Conservation (phyloP, 2,797 vertebrate genomes). For the Pteropus rufus region DNA sequence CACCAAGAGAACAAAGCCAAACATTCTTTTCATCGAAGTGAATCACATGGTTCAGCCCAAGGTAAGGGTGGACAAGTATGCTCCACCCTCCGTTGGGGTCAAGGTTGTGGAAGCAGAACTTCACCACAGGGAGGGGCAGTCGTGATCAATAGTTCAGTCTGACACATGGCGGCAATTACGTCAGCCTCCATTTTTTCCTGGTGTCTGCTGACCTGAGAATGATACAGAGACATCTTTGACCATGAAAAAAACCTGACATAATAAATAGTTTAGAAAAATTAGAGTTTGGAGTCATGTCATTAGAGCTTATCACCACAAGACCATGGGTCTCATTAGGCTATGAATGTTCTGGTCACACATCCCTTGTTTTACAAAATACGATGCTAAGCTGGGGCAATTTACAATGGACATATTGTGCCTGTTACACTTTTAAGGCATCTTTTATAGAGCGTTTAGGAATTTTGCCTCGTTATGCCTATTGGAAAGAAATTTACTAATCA, state of each 20-base stretch:
- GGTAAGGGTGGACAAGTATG: neutral
- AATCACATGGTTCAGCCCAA: neutral
- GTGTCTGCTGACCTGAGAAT: neutral
- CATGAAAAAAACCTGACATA: neutral
- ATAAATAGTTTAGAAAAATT: neutral
- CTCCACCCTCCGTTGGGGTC: neutral
- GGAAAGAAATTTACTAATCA: neutral
- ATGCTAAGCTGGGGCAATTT: neutral
- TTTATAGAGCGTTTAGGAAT: neutral
- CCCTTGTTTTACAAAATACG: neutral
- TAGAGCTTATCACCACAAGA: neutral
- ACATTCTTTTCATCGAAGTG: neutral
- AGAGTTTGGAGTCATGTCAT: neutral
- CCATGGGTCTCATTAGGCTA: fast-evolving
- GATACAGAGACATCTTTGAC: neutral
- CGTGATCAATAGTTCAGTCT: neutral
- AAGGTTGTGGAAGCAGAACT: neutral
- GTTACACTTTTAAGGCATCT: neutral
- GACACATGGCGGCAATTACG: neutral
- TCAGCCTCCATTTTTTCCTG: neutral
- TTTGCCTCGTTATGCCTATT: neutral
- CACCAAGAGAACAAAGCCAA: neutral
- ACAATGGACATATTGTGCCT: neutral
- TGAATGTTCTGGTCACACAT: fast-evolving
- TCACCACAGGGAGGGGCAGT: fast-evolving